Base-by-base conservation (phyloP, 2,888 invertebrate genomes). In the Rugalucina vietnamica region DNA sequence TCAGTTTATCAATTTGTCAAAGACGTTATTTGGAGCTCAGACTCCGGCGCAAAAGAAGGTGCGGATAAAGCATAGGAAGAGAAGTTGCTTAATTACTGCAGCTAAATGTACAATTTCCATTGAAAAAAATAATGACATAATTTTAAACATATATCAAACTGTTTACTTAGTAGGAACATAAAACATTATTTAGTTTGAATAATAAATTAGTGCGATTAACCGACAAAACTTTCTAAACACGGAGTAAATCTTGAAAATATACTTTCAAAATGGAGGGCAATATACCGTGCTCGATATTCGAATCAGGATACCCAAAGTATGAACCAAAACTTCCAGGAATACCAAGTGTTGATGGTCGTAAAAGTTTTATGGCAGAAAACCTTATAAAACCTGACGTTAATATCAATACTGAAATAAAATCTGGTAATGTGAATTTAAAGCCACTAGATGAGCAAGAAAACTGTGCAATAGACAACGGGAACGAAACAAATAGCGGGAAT, bases 401-500 rank as follows among this genome's bases (percentile, higher is more conserved):
- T 18, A 18, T 12, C 5, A 32, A 34, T 3, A 34, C 65, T 18
- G n/a, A n/a, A n/a, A n/a, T n/a, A n/a, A n/a, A n/a, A n/a, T 29
- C 27, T 18, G 65, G 18, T 18, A 34, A 32, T 12, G 34, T 34
- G 21, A 43, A 18, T 43, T 32, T 32, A 18, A 21, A 65, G 21
- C 34, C 34, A 21, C 10, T 21, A 14, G 50, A 27, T 12, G 73
- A 73, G 18, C 18, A 27, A 18, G 27, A 27, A 29, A 36, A 76
- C 10, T 43, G 43, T 43, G 18, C 18, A 12, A 43, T 43, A 43
- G 43, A 43, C 29, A 81, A 85, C 69, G 75, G 77, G 50, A 82
- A 84, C 50, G 65, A 65, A 29, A 78, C 60, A 50, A 85, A 81
- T 29, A 86, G 81, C 76, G 82, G 81, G n/a, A 81, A 82, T 70